These are phyloP conservation scores for Adineta ricciae DNA, from an alignment of 2,888 invertebrate species.

Conservation along the genomic window DNA sequence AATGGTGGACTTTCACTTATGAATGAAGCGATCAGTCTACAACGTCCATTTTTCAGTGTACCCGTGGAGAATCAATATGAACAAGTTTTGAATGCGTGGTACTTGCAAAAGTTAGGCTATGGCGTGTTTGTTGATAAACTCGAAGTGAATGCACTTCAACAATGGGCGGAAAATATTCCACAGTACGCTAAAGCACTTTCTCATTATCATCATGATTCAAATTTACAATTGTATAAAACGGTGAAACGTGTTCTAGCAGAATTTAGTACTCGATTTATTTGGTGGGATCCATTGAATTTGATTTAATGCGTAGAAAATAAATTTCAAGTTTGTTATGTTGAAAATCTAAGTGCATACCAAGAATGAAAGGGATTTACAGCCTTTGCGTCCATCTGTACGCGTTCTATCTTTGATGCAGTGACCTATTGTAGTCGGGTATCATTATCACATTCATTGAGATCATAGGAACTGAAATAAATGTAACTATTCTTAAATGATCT, in stretches of 20 bases:
- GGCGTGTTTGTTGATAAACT: background rate
- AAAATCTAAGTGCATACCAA: too few relatives aligned
- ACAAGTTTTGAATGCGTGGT: background rate
- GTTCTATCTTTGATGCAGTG: too few relatives aligned
- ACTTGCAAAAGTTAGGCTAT: background rate
- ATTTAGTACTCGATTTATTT: background rate
- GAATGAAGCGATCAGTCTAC: slow-evolving; percentile 11
- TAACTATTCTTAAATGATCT: too few relatives aligned
- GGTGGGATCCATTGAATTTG: background rate
- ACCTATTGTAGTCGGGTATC: too few relatives aligned
- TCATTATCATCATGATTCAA: slow-evolving; percentile 5
- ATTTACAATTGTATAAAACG: background rate
- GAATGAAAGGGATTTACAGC: too few relatives aligned
- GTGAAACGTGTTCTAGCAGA: background rate
- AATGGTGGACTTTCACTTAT: slow-evolving; percentile 16
- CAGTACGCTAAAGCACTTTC: background rate
- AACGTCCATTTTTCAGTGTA: slow-evolving; percentile 20
- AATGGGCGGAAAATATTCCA: background rate
- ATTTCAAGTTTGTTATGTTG: too few relatives aligned
- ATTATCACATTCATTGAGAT: too few relatives aligned
- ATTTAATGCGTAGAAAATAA: too few relatives aligned
- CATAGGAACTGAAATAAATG: too few relatives aligned
- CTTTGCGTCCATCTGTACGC: too few relatives aligned
- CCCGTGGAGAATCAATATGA: slow-evolving; percentile 7
- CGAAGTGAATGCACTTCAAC: background rate